Evolutionary conservation across 2,888 invertebrate genomes (phyloP).

Genomic region (Troglohyphantes excavatus): DNA sequence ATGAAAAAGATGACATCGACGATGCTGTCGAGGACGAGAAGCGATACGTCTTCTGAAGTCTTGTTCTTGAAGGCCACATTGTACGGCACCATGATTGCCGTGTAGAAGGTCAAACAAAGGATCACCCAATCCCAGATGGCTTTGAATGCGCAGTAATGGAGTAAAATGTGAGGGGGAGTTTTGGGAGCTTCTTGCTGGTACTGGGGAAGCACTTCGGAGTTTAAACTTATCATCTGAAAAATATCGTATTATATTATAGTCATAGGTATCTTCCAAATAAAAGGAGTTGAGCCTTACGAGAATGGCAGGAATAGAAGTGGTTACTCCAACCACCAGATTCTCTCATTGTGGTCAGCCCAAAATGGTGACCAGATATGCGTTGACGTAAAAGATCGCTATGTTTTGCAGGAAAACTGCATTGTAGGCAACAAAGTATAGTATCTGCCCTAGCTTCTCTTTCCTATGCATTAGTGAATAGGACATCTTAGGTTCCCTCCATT

Average conservation of each 20-base stretch:
- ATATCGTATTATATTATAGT: not conserved
- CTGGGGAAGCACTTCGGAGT: constrained; percentile 98
- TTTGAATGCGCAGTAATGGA: constrained; percentile 99
- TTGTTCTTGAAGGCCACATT: constrained; percentile 99
- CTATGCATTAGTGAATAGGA: no score
- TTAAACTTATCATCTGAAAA: constrained; percentile 96
- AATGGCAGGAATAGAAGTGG: no score
- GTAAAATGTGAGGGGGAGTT: constrained; percentile 99
- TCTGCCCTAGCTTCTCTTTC: no score
- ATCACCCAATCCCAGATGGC: constrained; percentile 98
- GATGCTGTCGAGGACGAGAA: constrained; percentile 96
- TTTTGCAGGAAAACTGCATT: no score
- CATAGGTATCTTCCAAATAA: not conserved
- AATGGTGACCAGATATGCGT: no score
- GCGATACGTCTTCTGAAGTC: constrained; percentile 96
- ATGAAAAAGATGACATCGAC: constrained; percentile 99
- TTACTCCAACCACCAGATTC: no score
- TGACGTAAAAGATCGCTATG: no score
- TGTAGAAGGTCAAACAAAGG: constrained; percentile 99
- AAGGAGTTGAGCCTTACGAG: not conserved
- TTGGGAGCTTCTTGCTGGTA: constrained; percentile 99
- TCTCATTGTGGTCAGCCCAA: no score
- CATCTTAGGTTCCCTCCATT: no score
- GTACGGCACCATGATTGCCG: constrained; percentile 99
- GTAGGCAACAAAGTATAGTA: no score